phyloP scores from a whole-genome alignment of 2,888 invertebrate genomes.

The Nineta flava region DNA sequence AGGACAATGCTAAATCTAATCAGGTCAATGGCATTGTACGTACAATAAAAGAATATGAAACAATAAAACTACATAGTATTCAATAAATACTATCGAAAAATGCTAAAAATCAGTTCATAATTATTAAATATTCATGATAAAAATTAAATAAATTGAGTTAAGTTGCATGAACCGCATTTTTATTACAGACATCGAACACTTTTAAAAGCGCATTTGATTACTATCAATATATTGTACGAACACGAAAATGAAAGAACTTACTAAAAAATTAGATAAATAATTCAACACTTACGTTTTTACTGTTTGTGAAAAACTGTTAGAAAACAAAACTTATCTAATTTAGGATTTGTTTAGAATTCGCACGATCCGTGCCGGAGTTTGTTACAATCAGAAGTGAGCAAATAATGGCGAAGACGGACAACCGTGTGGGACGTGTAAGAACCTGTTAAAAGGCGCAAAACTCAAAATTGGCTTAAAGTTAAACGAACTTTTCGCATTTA shows the following conservation, averaged over 20 bases:
- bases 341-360: neutral
- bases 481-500: neutral
- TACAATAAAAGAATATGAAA: neutral
- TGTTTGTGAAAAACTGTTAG: constrained; percentile 24
- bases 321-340: constrained; percentile 1
- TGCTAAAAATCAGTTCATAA: neutral
- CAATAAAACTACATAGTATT: too few relatives aligned
- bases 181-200: neutral
- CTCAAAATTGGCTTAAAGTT: constrained; percentile 1
- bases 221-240: neutral
- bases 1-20: constrained; percentile 7
- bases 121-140: neutral
- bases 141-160: neutral
- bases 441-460: constrained; percentile 8
- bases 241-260: neutral
- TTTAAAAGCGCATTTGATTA: neutral
- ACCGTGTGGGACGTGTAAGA: constrained; percentile 6
- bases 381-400: neutral
- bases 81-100: too few relatives aligned
- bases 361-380: neutral
- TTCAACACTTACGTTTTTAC: constrained; percentile 28
- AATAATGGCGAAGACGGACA: constrained; percentile 5
- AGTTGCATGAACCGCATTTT: neutral
- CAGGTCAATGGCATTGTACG: constrained; percentile 7
- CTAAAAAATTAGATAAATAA: constrained; percentile 3